Evolutionary conservation across 2,797 vertebrate genomes (phyloP).

Genomic region (Coregonus ussuriensis): DNA sequence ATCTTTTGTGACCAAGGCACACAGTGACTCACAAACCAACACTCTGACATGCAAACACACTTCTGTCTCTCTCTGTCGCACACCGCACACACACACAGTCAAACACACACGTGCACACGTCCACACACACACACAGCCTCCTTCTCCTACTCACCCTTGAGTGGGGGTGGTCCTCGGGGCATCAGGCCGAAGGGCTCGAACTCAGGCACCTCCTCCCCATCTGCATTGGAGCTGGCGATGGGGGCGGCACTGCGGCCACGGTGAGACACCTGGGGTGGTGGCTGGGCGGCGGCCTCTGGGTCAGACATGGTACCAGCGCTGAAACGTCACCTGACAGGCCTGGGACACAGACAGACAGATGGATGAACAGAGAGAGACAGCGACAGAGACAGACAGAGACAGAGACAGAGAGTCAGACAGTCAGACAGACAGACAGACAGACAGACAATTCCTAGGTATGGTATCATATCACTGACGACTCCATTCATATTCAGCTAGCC

Average conservation of each 20-base stretch:
- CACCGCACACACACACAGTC: slow-evolving; percentile 9
- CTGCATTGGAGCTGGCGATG: slow-evolving; percentile 79
- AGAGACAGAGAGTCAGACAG: neutral
- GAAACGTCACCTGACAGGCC: neutral
- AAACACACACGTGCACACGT: slow-evolving; percentile 6
- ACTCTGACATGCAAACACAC: neutral
- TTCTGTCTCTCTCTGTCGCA: neutral
- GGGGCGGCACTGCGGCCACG: slow-evolving; percentile 80
- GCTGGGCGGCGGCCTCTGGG: slow-evolving; percentile 33
- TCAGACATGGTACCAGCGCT: slow-evolving; percentile 31
- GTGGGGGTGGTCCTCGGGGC: slow-evolving; percentile 79
- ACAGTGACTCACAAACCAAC: neutral
- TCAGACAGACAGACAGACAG: neutral
- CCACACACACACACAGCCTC: slow-evolving; percentile 8
- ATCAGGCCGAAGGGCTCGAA: slow-evolving; percentile 75
- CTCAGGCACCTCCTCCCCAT: slow-evolving; percentile 77
- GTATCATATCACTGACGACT: neutral
- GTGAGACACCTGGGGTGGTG: slow-evolving; percentile 51
- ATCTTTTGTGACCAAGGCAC: slow-evolving; percentile 29
- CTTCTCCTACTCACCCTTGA: slow-evolving; percentile 74
- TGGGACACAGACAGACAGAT: neutral
- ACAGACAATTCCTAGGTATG: neutral
- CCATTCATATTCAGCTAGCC: neutral
- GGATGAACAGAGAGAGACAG: neutral
- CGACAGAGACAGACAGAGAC: neutral